Base-by-base conservation (phyloP, 2,797 vertebrate genomes). In the Paratrypauchen microcephalus region DNA sequence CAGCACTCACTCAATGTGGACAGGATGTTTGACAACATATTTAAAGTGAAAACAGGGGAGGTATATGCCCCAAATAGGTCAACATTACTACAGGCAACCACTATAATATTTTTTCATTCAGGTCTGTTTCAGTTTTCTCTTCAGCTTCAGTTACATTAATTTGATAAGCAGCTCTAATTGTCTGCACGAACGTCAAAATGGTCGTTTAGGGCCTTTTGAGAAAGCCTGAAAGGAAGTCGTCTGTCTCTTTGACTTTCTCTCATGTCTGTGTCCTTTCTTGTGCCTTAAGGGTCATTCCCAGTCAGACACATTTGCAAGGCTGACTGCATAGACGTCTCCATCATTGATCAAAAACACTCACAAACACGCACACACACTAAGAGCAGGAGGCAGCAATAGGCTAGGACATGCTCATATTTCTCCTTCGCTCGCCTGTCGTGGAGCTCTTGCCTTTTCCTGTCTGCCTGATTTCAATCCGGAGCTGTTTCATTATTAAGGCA, bases 281-380 rank as follows among this genome's bases (percentile, higher is more conserved):
- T 24, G 64, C 74, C 72, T 77, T 74, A 73, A 82, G 85, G 82
- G 78, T 81, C 81, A 79, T 73, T 77, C 69, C 50, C 70, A 84
- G 71, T 83, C 78, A 81, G 83, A 87, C 80, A 82, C 77, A 87
- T 84, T 84, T 82, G 81, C 72, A 72, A 83, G 77, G 77, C 80
- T 84, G 77, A 76, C 79, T 84, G 78, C 79, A 76, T 75, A 74
- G 70, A 77, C 18, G 50, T 75, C 70, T 81, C 70, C 62, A 71
- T 75, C 76, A 79, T 78, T 84, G 81, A 87, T 87, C 79, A 88
- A 86, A 60, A 86, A 87, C 66, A 76, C 66, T 76, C 58, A 19
- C 65, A 60, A 26, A 56, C 56, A 47, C 65, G 28, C 65, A 61
- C 41, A 45, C 39, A 41, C 39, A 2, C 57, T 66, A 59, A 72